These are phyloP conservation scores for Apoderus coryli DNA, from an alignment of 2,888 invertebrate genomes.

Conservation along the genomic window DNA sequence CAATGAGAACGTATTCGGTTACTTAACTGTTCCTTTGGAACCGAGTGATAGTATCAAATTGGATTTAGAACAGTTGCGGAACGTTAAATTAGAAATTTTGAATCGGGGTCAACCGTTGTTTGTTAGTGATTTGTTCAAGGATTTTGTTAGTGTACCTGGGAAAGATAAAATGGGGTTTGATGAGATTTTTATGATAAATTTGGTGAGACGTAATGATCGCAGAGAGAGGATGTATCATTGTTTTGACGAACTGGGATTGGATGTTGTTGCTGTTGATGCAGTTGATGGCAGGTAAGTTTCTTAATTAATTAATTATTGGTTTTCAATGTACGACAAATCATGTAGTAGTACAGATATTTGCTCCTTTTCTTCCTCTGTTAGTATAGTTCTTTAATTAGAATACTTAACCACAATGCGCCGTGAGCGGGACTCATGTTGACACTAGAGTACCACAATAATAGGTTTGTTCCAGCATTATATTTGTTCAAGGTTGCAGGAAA, in stretches of 20 bases:
- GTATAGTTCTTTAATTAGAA: no score
- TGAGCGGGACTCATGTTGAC: no score
- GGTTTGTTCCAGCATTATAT: no score
- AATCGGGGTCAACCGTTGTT: slow-evolving; percentile 37
- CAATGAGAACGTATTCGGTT: slow-evolving; percentile 73
- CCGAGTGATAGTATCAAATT: slow-evolving; percentile 43
- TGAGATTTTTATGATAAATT: slow-evolving; percentile 84
- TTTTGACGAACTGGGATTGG: slow-evolving; percentile 68
- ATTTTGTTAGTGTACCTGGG: slow-evolving; percentile 25
- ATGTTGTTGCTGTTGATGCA: slow-evolving; percentile 62
- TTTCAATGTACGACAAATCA: neutral
- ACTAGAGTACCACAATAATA: no score
- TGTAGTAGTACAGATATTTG: no score
- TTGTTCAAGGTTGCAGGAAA: no score
- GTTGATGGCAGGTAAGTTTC: slow-evolving; percentile 72
- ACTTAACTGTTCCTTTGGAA: slow-evolving; percentile 66
- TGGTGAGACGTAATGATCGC: slow-evolving; percentile 68
- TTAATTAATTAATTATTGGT: neutral
- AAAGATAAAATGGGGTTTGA: slow-evolving; percentile 57
- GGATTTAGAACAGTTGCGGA: slow-evolving; percentile 58
- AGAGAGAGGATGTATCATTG: slow-evolving; percentile 62
- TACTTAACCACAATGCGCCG: no score
- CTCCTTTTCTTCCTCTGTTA: no score
- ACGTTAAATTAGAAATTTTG: slow-evolving; percentile 46
- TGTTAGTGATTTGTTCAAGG: slow-evolving; percentile 31